These are phyloP conservation scores for Tenrec ecaudatus DNA, from an alignment of 2,113 vertebrate genomes.

Conservation along the genomic window DNA sequence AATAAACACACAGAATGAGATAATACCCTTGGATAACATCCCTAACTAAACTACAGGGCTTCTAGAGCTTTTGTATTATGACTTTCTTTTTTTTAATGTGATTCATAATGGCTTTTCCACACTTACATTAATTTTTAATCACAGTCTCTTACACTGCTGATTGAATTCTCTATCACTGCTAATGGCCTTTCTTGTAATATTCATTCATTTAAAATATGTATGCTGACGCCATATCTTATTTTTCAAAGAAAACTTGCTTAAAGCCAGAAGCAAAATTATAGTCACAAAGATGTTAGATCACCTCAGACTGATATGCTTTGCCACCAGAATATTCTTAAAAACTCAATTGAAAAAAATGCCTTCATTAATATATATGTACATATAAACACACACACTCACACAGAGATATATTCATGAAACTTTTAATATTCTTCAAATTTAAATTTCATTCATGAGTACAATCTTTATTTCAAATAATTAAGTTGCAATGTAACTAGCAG, in stretches of 20 bases:
- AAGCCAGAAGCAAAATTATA: conserved; percentile 79
- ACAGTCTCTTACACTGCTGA: conserved; percentile 81
- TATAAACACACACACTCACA: neutral
- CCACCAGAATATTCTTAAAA: conserved; percentile 4
- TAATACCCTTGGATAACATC: conserved; percentile 13
- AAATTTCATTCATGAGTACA: neutral
- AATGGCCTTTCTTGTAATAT: conserved; percentile 85
- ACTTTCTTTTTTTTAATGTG: conserved; percentile 75
- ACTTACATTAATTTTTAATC: conserved; percentile 89
- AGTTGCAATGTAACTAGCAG: neutral
- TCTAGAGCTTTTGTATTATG: conserved; percentile 70
- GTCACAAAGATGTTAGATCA: conserved; percentile 72
- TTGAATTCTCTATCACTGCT: conserved; percentile 84
- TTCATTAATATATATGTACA: neutral
- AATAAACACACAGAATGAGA: neutral
- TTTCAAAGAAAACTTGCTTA: conserved; percentile 84
- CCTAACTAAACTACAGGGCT: conserved; percentile 53
- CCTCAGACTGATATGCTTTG: conserved; percentile 69
- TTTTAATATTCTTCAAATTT: neutral
- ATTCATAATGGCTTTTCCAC: conserved; percentile 82
- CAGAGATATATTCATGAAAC: neutral
- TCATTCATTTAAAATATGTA: conserved; percentile 85
- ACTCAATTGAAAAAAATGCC: conserved; percentile 21
- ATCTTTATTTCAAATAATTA: conserved; percentile 39
- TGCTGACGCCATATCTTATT: conserved; percentile 82